A percentile compares a stretch with the other conserved stretches of the same genome.
These are phyloP conservation scores for Drosophila formosana DNA, from an alignment of 2,888 invertebrate species.

Conservation along the genomic window DNA sequence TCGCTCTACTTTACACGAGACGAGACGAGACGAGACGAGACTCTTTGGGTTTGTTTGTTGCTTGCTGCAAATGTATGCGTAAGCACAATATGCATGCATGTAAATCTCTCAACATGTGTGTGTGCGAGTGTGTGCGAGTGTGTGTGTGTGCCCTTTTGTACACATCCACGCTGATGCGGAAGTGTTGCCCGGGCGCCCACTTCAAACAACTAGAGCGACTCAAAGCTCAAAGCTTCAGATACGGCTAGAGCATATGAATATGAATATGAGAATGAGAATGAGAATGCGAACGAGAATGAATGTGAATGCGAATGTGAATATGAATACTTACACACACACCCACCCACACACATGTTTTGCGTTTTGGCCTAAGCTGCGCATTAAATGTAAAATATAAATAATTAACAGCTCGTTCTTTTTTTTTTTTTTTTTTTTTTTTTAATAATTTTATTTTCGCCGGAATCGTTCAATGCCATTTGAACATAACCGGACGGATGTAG, in stretches of 20 bases:
- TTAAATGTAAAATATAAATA: constrained; percentile 80
- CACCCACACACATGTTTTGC: background rate
- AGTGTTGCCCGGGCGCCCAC: constrained; percentile 75
- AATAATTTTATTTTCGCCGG: too few species aligned
- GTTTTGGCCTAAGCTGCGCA: constrained; percentile 70
- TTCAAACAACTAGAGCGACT: constrained; percentile 70
- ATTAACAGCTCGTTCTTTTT: constrained; percentile 74
- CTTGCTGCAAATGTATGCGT: constrained; percentile 66
- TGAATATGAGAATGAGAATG: constrained; percentile 41
- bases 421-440: too few species aligned
- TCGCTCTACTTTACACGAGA: constrained; percentile 63
- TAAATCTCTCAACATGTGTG: constrained; percentile 32
- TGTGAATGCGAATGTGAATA: constrained; percentile 41
- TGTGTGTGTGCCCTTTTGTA: constrained; percentile 59
- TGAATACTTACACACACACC: constrained; percentile 49
- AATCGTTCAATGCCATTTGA: too few species aligned
- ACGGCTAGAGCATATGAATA: constrained; percentile 57
- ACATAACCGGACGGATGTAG: too few species aligned
- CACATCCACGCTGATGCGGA: constrained; percentile 63
- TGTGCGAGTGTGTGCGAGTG: background rate
- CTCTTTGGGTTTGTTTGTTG: constrained; percentile 75
- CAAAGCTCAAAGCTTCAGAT: constrained; percentile 64
- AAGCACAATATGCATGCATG: constrained; percentile 73
- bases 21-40: constrained; percentile 42
- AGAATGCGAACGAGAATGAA: constrained; percentile 10